Evolutionary conservation across 1,140 invertebrate species (phyloP).

Genomic region (Zaprionus inermis): DNA sequence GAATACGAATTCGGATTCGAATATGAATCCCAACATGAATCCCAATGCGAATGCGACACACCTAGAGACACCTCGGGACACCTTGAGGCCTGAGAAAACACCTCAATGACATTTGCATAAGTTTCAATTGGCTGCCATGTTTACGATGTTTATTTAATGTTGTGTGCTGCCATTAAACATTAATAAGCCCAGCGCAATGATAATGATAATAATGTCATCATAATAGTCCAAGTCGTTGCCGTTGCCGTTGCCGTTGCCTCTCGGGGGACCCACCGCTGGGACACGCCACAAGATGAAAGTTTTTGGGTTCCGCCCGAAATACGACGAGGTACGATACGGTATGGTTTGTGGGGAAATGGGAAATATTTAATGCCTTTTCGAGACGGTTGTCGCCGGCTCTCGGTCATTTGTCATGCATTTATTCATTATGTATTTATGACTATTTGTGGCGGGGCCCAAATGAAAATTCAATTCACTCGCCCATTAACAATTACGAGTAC

Average conservation of each 20-base stretch:
- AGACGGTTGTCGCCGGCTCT: conserved; percentile 12
- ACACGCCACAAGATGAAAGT: conserved; percentile 6
- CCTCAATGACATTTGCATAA: conserved; percentile 77
- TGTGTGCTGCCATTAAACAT: conserved; percentile 60
- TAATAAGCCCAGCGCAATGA: conserved; percentile 73
- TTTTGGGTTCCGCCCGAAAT: conserved; percentile 7
- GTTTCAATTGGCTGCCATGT: conserved; percentile 55
- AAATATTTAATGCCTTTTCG: conserved; percentile 27
- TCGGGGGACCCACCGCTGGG: conserved; percentile 55
- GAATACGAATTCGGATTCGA: background rate
- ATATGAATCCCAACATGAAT: background rate
- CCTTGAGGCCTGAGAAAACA: conserved; percentile 46
- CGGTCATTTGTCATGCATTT: conserved; percentile 52
- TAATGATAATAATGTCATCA: conserved; percentile 81
- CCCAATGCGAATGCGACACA: conserved; percentile 20
- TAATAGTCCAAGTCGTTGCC: conserved; percentile 21
- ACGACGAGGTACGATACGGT: background rate
- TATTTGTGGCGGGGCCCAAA: conserved; percentile 36
- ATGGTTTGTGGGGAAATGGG: conserved; percentile 35
- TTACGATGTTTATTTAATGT: conserved; percentile 52
- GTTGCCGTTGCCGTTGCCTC: too few relatives aligned
- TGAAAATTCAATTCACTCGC: conserved; percentile 64
- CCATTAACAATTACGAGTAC: conserved; percentile 45
- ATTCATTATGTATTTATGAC: conserved; percentile 73
- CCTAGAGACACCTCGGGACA: conserved; percentile 42